Evolutionary conservation across 2,888 invertebrate genomes (phyloP).

Genomic region (Drymonia ruficornis): DNA sequence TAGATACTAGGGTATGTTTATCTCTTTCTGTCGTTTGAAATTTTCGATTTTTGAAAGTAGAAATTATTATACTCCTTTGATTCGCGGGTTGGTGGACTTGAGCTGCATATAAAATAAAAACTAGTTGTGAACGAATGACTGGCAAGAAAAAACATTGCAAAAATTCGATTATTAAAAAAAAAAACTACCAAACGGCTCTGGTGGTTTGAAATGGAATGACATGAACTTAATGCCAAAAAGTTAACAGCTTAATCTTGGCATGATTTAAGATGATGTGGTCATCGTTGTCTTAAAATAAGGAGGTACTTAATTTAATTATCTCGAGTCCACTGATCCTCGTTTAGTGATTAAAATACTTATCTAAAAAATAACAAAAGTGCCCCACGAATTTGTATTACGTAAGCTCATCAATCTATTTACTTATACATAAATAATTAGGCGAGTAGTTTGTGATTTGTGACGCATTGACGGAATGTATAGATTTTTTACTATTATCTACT

Average conservation of each 20-base stretch:
- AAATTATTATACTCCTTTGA: conserved; percentile 38
- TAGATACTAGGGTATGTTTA: conserved; percentile 49
- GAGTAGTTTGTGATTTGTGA: conserved; percentile 71
- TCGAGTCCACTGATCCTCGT: conserved; percentile 45
- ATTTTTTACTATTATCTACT: conserved; percentile 59
- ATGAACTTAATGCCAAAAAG: too few species aligned
- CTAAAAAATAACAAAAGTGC: conserved; percentile 64
- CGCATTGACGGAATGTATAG: conserved; percentile 60
- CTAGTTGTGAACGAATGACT: too few species aligned
- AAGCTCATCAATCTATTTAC: conserved; percentile 69
- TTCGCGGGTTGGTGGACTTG: conserved; percentile 40
- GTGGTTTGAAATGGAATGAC: too few species aligned
- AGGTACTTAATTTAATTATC: too few species aligned
- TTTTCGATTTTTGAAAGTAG: conserved; percentile 57
- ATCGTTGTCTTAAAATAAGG: too few species aligned
- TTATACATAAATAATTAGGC: conserved; percentile 66
- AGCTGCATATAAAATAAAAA: neutral
- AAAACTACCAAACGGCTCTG: too few species aligned
- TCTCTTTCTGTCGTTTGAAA: conserved; percentile 62
- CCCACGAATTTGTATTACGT: conserved; percentile 77
- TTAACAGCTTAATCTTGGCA: too few species aligned
- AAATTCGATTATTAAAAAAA: neutral
- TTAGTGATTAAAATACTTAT: conserved; percentile 37
- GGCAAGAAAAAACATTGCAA: too few species aligned
- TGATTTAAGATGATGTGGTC: too few species aligned